These are phyloP conservation scores for Enteromius mattozi DNA, from an alignment of 2,797 vertebrate species.

Conservation along the genomic window DNA sequence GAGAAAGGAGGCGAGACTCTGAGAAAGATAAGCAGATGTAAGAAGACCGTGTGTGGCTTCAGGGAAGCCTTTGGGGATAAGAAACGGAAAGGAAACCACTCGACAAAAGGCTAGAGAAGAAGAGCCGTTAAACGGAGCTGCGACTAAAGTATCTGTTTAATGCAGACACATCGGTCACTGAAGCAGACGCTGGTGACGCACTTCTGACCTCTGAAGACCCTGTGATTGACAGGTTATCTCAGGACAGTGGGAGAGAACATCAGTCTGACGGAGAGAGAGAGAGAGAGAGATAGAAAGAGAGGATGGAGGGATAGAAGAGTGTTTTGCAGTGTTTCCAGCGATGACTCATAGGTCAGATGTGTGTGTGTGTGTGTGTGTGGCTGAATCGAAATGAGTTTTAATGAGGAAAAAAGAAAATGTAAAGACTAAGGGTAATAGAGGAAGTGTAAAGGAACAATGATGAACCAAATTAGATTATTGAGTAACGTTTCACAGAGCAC, in stretches of 20 bases:
- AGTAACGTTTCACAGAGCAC: neutral
- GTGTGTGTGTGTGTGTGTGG: constrained; percentile 56
- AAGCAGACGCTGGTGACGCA: neutral
- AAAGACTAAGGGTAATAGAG: neutral
- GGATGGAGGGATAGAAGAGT: neutral
- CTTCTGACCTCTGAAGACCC: constrained; percentile 10
- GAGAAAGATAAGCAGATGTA: constrained; percentile 3
- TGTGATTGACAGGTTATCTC: constrained; percentile 31
- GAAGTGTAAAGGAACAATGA: neutral
- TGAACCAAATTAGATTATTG: neutral
- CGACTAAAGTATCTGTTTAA: constrained; percentile 3
- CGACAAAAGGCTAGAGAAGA: neutral
- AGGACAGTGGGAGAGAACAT: neutral
- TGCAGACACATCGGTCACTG: neutral
- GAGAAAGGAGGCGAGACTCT: neutral
- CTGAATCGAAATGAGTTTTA: constrained; percentile 39
- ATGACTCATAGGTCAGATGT: constrained; percentile 63
- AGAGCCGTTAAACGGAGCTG: neutral
- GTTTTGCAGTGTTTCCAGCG: constrained; percentile 27
- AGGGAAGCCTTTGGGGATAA: neutral
- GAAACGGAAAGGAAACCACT: neutral
- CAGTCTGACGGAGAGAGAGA: neutral
- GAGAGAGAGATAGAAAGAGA: neutral
- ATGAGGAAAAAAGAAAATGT: neutral
- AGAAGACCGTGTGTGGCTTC: neutral